Evolutionary conservation across 2,888 invertebrate species (phyloP), one percentile per base, ranked within the genome.

Genomic region (Nomada ruficornis): DNA sequence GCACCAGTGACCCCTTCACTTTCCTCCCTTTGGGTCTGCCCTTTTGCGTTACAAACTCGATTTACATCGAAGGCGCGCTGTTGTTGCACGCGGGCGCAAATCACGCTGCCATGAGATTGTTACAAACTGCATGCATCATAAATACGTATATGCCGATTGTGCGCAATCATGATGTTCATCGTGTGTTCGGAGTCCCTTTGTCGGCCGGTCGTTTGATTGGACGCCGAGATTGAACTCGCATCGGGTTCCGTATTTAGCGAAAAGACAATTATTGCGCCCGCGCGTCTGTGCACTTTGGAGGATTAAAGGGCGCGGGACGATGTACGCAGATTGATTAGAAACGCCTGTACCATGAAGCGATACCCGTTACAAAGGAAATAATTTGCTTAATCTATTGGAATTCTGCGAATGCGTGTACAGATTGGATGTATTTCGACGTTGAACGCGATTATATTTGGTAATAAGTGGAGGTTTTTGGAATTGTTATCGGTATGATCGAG

Each of bases 81-180:
- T 29, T 60, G 62, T 71, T 65, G n/a, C 52, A 36, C 54, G n/a
- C 70, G 59, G 23, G 11, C 55, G 50, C 47, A 76, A 80, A 71
- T 68, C 73, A 52, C 72, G 36, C 72, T 11, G 50, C 69, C 75
- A 23, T 52, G 73, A 73, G 75, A 75, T 57, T 72, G 81, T 83
- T 67, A 36, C 84, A 74, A 86, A 84, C 86, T 86, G 78, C 74
- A 73, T 76, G 77, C 81, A 84, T 79, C 74, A 75, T 68, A 73
- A 86, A 84, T 79, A 36, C 7, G 78, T 52, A 62, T 71, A 79
- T 72, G 60, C 73, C 63, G 77, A 82, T 84, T 84, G 84, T 77
- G 60, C 55, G 71, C 71, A 50, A 47, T 36, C 63, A 18, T 36
- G 18, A 15, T 60, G 73, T 52, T 23, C 67, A 47, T 65, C 65